Evolutionary conservation across 2,888 invertebrate genomes (phyloP), one percentile per base, ranked within the genome.

Genomic region (Dynastes maya): DNA sequence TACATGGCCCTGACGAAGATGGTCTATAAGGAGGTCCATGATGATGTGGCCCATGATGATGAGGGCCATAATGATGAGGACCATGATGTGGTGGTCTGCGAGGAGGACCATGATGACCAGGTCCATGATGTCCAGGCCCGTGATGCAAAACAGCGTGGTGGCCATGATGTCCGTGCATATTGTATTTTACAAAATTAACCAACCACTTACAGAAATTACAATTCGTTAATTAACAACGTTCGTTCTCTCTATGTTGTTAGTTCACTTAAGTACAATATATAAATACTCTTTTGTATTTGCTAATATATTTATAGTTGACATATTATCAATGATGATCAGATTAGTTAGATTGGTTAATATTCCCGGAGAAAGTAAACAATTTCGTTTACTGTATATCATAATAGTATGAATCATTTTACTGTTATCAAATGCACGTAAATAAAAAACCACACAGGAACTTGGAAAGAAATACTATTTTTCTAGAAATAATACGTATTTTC

Each of bases 91-190:
- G 65, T 8, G 40, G 40, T 16, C 65, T 9, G 11, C 2, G 9
- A 45, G 45, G 49, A 27, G 68, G 68, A 8, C 68, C 68, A 22
- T 68, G 49, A 22, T 49, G 68, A 27, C 27, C 32, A 11, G 68
- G 51, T 27, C 68, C 68, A n/a, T 68, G 68, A 49, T 68, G 49
- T 22, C 49, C 49, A 9, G 68, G 68, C 16, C 68, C 68, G 22
- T 68, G 68, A 13, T 68, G 49, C 9, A 49, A 49, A 49, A 45
- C 8, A 9, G 11, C 68, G 27, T 29, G 45, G n/a, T 68, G 27
- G 8, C 49, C 29, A 2, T 51, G 49, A 27, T 13, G 22, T 13
- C 49, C 49, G 13, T 27, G 22, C 68, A 68, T 51, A 49, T 32
- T 68, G 2, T 2, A 9, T 45, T 6, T 8, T 45, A 45, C 0